These are phyloP conservation scores for Pocillopora grandis DNA, from an alignment of 92 coral and sea anemone species.

Conservation along the genomic window DNA sequence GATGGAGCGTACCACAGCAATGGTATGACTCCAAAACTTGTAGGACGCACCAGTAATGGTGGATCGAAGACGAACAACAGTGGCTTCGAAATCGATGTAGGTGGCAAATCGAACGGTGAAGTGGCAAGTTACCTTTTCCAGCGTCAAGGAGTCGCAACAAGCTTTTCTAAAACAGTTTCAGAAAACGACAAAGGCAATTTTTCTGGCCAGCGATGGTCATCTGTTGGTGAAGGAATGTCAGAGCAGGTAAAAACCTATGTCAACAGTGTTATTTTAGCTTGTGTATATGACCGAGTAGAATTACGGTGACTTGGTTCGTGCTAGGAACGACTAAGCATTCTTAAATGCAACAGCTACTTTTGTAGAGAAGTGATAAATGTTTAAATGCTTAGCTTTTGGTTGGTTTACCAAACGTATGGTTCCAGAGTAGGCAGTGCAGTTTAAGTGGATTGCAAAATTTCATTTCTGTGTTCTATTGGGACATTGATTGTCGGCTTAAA, in stretches of 20 bases:
- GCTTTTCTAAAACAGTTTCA: constrained; percentile 97
- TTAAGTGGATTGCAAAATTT: not conserved
- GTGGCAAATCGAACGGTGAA: constrained; percentile 97
- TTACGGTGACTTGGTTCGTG: constrained; percentile 25
- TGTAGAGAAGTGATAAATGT: not conserved
- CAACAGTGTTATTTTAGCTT: not conserved
- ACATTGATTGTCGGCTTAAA: constrained; percentile 22
- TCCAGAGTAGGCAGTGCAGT: too few relatives aligned
- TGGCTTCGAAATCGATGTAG: constrained; percentile 86
- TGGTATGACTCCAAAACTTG: constrained; percentile 91
- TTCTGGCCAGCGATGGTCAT: constrained; percentile 95
- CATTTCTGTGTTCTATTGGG: constrained; percentile 12
- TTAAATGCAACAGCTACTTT: constrained; percentile 10
- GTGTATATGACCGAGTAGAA: constrained; percentile 2
- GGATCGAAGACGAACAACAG: constrained; percentile 69
- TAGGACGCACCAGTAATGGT: constrained; percentile 77
- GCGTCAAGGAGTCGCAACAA: constrained; percentile 99
- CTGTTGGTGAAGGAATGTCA: constrained; percentile 82
- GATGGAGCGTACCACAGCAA: constrained; percentile 92
- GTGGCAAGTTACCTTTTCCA: constrained; percentile 99
- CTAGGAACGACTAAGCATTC: not conserved
- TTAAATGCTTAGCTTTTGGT: not conserved
- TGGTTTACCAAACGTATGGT: too few relatives aligned
- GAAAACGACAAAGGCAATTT: constrained; percentile 93
- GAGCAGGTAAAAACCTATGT: constrained; percentile 71